Percentiles rank a stretch among this genome's conserved stretches.
Conservation (phyloP, 2,113 vertebrate species). For the Microcebus griseorufus region DNA sequence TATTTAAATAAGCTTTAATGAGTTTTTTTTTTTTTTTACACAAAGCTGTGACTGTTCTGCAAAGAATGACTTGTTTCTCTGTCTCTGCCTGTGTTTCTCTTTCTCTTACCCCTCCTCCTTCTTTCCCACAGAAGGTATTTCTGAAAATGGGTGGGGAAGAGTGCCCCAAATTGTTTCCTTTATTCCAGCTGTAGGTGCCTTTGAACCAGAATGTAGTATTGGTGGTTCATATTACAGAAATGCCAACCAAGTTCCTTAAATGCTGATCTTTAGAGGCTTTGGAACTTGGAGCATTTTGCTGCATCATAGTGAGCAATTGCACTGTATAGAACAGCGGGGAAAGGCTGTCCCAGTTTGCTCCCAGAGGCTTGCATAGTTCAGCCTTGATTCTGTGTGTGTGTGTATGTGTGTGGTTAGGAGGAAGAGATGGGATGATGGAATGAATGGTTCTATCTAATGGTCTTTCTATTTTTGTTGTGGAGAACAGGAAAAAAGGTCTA, state of each 20-base stretch:
- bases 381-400: not conserved
- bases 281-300: slow-evolving; percentile 16
- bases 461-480: slow-evolving; percentile 10
- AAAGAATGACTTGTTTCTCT: not conserved
- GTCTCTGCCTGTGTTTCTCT: not conserved
- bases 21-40: not conserved
- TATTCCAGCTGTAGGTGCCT: slow-evolving; percentile 8
- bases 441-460: not conserved
- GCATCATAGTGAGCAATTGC: not conserved
- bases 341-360: not conserved
- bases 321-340: not conserved
- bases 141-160: slow-evolving; percentile 27
- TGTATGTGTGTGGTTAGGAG: not conserved
- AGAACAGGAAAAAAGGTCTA: not conserved
- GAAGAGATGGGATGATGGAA: not conserved
- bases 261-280: not conserved
- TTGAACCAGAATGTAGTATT: slow-evolving; percentile 42
- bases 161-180: slow-evolving; percentile 5
- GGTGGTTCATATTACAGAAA: slow-evolving; percentile 58
- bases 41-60: not conserved
- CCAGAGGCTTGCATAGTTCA: not conserved
- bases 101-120: not conserved
- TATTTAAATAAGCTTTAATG: not conserved
- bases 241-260: slow-evolving; percentile 35
- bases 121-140: slow-evolving; percentile 68